Evolutionary conservation across 1,140 invertebrate species (phyloP).

Genomic region (Dendroctonus valens): DNA sequence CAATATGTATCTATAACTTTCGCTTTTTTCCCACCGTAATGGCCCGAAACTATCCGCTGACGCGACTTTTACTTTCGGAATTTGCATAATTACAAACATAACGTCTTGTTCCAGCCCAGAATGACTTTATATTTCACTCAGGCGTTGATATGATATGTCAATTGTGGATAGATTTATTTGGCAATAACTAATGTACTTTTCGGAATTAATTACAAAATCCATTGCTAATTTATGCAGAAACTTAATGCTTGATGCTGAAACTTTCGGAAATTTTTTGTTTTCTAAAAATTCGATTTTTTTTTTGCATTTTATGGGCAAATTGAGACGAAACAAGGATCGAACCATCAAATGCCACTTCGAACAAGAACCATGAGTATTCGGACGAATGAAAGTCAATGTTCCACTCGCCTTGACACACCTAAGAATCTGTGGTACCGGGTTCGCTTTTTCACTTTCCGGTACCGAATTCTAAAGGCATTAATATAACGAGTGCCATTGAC

Average conservation of each 20-base stretch:
- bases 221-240: no score
- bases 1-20: constrained; percentile 15
- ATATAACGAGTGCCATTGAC: background rate
- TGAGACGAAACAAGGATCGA: no score
- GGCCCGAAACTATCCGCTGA: background rate
- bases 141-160: no score
- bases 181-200: no score
- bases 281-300: no score
- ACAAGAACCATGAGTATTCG: background rate
- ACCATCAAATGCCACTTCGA: no score
- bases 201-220: no score
- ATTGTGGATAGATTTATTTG: no score
- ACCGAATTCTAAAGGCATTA: constrained; percentile 21
- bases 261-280: no score
- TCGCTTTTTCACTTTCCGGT: constrained; percentile 37
- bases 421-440: constrained; percentile 25
- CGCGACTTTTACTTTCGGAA: constrained; percentile 17
- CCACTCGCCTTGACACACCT: constrained; percentile 38
- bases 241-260: no score
- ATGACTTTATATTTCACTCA: background rate
- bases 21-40: constrained; percentile 14
- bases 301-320: no score
- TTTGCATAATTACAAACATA: constrained; percentile 11
- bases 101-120: constrained; percentile 1
- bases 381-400: constrained; percentile 39